phyloP scores from a whole-genome alignment of 2,113 vertebrate genomes.

The Hippotragus niger region DNA sequence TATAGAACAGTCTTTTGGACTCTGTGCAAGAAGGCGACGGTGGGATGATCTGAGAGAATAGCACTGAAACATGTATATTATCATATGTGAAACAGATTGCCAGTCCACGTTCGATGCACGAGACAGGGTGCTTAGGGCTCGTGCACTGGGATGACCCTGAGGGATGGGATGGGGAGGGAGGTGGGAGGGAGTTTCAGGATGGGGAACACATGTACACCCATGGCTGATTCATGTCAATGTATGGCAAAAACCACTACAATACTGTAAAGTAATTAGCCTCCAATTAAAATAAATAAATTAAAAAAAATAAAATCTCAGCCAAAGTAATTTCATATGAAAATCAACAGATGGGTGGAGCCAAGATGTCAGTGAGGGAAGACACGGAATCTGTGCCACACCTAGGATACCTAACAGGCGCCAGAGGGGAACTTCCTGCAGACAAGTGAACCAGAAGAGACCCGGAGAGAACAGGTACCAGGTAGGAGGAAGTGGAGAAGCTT shows the following conservation, averaged over 20 bases:
- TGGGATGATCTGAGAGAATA: neutral
- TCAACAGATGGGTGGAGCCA: neutral
- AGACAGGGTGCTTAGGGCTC: neutral
- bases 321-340: neutral
- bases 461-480: neutral
- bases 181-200: neutral
- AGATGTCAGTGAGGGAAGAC: neutral
- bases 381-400: neutral
- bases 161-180: neutral
- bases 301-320: neutral
- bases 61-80: neutral
- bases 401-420: neutral
- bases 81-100: neutral
- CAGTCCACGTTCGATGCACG: neutral
- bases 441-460: neutral
- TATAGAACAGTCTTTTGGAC: neutral
- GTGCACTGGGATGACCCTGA: neutral
- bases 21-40: neutral
- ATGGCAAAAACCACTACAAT: neutral
- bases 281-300: neutral
- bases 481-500: neutral
- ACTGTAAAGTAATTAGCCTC: neutral
- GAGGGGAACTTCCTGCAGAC: neutral
- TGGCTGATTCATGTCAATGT: neutral
- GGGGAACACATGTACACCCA: neutral